A percentile compares a stretch with the other conserved stretches of the same genome.
Conservation (phyloP, 2,113 vertebrate species). For the Psilopogon haemacephalus region DNA sequence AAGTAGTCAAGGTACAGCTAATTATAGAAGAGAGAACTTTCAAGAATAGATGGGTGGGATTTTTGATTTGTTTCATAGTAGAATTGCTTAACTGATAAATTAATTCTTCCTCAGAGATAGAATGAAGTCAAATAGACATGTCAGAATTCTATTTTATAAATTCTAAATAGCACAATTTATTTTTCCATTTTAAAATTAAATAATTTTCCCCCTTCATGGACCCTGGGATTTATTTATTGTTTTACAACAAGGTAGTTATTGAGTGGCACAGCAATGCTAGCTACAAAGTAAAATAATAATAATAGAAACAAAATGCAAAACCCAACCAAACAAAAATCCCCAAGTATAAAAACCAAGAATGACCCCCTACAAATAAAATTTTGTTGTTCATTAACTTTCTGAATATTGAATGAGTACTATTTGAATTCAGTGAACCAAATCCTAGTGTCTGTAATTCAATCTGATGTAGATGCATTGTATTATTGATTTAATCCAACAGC, state of each 20-base stretch:
- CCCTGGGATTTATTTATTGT: too few relatives aligned
- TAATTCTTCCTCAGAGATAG: background rate
- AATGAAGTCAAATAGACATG: background rate
- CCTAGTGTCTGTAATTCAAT: background rate
- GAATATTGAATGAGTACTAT: background rate
- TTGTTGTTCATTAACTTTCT: background rate
- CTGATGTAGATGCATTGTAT: background rate
- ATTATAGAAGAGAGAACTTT: background rate
- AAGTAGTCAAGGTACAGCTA: background rate
- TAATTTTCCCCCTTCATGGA: too few relatives aligned
- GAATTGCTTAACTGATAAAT: background rate
- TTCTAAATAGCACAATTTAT: background rate
- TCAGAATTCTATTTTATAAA: background rate
- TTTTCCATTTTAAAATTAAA: background rate
- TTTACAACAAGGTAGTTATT: too few relatives aligned
- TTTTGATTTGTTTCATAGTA: background rate
- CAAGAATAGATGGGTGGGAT: accelerated
- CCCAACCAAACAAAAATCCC: accelerated
- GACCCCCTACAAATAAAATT: background rate
- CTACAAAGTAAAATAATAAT: too few relatives aligned
- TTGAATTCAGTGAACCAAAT: background rate
- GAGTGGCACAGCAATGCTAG: too few relatives aligned
- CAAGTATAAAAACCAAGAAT: too few relatives aligned
- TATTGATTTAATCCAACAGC: background rate
- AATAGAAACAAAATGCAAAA: background rate